Conservation (phyloP, 1,140 invertebrate species). For the Eupeodes corollae region DNA sequence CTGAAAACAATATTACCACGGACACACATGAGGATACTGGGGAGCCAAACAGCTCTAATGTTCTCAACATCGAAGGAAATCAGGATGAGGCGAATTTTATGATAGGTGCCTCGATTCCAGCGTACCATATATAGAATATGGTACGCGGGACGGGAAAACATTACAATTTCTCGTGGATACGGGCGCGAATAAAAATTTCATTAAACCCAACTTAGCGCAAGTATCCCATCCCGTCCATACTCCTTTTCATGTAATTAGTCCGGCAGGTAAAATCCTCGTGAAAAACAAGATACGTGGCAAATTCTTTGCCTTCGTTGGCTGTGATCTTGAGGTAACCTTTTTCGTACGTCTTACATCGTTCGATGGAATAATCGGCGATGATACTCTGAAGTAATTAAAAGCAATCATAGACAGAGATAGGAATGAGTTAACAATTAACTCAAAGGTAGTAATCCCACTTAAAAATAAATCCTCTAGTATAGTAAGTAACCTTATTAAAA, state of each 20-base stretch:
- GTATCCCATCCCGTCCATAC: constrained; percentile 4
- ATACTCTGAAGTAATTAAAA: too few relatives aligned
- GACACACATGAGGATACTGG: background rate
- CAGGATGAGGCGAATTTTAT: too few relatives aligned
- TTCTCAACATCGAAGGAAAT: too few relatives aligned
- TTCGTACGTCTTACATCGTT: too few relatives aligned
- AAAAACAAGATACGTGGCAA: constrained; percentile 4
- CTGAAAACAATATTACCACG: background rate
- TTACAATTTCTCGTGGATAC: constrained; percentile 10
- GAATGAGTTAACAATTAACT: constrained; percentile 2
- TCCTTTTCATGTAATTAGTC: constrained; percentile 7
- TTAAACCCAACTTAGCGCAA: constrained; percentile 7
- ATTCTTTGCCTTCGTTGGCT: constrained; percentile 6
- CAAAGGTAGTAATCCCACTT: background rate
- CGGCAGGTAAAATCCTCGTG: constrained; percentile 8
- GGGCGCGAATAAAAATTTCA: constrained; percentile 13
- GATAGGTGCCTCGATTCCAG: constrained; percentile 9
- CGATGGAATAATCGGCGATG: constrained; percentile 1
- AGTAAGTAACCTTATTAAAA: constrained; percentile 8
- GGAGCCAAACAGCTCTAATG: too few relatives aligned
- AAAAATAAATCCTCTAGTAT: constrained; percentile 6
- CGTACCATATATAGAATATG: too few relatives aligned
- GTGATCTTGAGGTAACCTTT: constrained; percentile 1
- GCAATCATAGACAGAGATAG: constrained; percentile 7
- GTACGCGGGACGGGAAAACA: constrained; percentile 6